These are phyloP conservation scores for Gisinianus flammeolus DNA, from an alignment of 2,888 invertebrate species.

Conservation along the genomic window DNA sequence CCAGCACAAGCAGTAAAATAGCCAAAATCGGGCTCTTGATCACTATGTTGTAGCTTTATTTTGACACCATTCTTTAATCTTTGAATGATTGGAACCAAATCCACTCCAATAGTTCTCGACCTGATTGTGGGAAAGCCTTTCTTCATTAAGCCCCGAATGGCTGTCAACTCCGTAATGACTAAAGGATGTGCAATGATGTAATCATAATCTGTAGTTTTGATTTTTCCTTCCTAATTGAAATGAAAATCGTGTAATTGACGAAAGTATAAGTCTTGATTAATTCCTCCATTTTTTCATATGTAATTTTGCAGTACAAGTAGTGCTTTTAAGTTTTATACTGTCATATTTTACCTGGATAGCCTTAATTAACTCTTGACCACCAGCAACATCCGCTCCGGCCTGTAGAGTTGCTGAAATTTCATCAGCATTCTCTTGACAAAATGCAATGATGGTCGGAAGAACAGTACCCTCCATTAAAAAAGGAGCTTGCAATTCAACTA, in stretches of 20 bases:
- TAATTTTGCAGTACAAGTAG: too few species aligned
- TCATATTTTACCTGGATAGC: conserved; percentile 71
- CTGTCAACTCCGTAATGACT: conserved; percentile 76
- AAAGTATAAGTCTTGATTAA: neutral
- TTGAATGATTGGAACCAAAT: conserved; percentile 69
- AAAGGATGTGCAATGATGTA: conserved; percentile 78
- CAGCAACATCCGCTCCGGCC: conserved; percentile 75
- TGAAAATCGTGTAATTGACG: neutral
- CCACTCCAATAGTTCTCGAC: conserved; percentile 69
- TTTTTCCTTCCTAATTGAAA: conserved; percentile 60
- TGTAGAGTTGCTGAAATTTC: conserved; percentile 68
- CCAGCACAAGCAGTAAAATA: conserved; percentile 72
- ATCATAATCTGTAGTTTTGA: conserved; percentile 69
- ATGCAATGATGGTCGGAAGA: conserved; percentile 73
- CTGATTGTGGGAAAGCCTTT: conserved; percentile 70
- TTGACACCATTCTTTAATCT: conserved; percentile 74
- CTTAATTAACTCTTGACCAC: conserved; percentile 76
- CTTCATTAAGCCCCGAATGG: conserved; percentile 78
- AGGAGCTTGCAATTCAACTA: conserved; percentile 71
- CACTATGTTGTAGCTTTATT: conserved; percentile 70
- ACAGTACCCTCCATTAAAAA: conserved; percentile 71
- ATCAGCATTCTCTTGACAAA: conserved; percentile 70
- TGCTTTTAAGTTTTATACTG: too few species aligned
- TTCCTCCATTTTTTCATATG: neutral
- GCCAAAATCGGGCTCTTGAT: conserved; percentile 75